Percentiles rank a stretch among this genome's conserved stretches.
Evolutionary conservation across 2,888 invertebrate genomes (phyloP).

Genomic region (Nephrotoma flavescens): DNA sequence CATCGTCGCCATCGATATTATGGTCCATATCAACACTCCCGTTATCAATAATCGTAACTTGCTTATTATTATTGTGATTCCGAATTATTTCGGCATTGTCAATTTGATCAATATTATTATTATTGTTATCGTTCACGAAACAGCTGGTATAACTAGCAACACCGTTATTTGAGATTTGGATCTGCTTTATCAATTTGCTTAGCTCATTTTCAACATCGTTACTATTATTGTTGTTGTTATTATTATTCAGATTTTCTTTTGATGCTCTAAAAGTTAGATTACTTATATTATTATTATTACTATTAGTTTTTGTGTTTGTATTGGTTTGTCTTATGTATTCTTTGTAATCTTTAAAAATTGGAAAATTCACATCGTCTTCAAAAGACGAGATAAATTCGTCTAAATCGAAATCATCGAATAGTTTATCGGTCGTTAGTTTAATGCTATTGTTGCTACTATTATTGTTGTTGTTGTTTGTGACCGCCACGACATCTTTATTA

Average conservation of each 20-base stretch:
- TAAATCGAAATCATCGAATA: conserved; percentile 44
- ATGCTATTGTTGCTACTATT: conserved; percentile 7
- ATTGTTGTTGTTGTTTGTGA: neutral
- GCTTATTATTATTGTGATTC: neutral
- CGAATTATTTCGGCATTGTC: neutral
- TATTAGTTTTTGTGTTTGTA: neutral
- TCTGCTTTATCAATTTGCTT: neutral
- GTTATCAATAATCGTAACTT: neutral
- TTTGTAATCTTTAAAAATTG: conserved; percentile 33
- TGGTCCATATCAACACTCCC: conserved; percentile 2
- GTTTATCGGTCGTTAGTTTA: conserved; percentile 30
- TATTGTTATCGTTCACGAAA: neutral
- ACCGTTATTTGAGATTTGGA: neutral
- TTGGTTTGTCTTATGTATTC: conserved; percentile 15
- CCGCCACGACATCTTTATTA: neutral
- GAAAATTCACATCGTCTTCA: conserved; percentile 42
- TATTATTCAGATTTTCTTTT: neutral
- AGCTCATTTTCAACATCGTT: conserved; percentile 7
- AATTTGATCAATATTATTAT: neutral
- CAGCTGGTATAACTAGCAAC: neutral
- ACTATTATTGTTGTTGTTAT: neutral
- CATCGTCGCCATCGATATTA: conserved; percentile 5
- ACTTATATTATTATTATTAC: neutral
- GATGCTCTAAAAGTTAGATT: conserved; percentile 1
- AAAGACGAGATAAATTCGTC: conserved; percentile 55